These are phyloP conservation scores for Lethenteron reissneri DNA, from an alignment of 2,113 vertebrate species.

Conservation along the genomic window DNA sequence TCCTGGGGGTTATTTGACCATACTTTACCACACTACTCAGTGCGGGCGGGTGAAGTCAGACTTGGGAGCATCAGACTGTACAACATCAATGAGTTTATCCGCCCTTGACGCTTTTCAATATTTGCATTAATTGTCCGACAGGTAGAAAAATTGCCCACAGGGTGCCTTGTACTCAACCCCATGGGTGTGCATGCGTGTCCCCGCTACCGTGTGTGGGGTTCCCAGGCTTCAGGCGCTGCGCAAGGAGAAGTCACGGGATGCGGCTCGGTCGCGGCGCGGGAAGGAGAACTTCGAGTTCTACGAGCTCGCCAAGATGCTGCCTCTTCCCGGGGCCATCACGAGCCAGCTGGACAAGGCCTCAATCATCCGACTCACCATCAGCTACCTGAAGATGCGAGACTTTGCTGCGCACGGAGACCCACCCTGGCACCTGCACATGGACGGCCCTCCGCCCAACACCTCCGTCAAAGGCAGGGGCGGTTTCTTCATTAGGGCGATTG, in stretches of 20 bases:
- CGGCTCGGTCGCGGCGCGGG: slow-evolving; percentile 53
- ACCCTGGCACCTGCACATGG: slow-evolving; percentile 38
- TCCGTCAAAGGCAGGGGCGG: slow-evolving; percentile 6
- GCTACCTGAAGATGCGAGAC: slow-evolving; percentile 61
- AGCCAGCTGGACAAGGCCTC: slow-evolving; percentile 76
- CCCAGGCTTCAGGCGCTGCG: slow-evolving; percentile 54
- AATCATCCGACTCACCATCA: slow-evolving; percentile 62
- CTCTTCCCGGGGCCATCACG: slow-evolving; percentile 57
- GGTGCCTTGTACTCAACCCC: too few species aligned
- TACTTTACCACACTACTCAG: too few species aligned
- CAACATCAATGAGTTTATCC: too few species aligned
- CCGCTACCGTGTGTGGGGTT: too few species aligned
- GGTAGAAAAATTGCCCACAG: too few species aligned
- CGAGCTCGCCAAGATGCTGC: slow-evolving; percentile 60
- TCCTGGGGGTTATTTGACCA: too few species aligned
- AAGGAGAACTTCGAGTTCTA: slow-evolving; percentile 82
- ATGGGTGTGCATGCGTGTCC: too few species aligned
- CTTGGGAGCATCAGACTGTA: too few species aligned
- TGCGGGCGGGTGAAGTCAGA: too few species aligned
- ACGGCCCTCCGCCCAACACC: slow-evolving; percentile 26
- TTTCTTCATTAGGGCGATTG: too few species aligned
- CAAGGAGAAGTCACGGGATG: slow-evolving; percentile 70
- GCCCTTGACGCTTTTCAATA: too few species aligned
- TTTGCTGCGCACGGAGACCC: slow-evolving; percentile 54
- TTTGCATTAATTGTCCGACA: too few species aligned